A percentile compares a stretch with the other conserved stretches of the same genome.
These are phyloP conservation scores for Platichthys flesus DNA, from an alignment of 2,113 vertebrate genomes.

Conservation along the genomic window DNA sequence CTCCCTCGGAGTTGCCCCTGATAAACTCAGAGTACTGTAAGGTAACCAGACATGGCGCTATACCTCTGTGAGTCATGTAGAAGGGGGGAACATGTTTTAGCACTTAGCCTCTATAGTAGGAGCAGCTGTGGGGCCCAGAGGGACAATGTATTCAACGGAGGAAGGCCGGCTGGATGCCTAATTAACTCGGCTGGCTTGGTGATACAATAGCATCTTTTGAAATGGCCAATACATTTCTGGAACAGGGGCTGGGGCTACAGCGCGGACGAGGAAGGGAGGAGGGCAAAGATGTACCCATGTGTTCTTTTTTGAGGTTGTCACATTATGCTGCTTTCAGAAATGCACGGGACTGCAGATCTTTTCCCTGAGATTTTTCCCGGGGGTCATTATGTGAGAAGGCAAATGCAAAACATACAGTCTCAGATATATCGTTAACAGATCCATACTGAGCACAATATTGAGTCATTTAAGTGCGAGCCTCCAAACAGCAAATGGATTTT, in stretches of 20 bases:
- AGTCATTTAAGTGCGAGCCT: no score
- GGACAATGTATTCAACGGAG: slow-evolving; percentile 66
- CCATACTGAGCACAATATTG: no score
- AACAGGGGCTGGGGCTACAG: slow-evolving; percentile 25
- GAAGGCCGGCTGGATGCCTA: slow-evolving; percentile 64
- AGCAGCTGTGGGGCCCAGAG: slow-evolving; percentile 77
- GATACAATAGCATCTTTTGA: slow-evolving; percentile 79
- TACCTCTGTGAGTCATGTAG: slow-evolving; percentile 63
- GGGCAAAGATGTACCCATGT: background rate
- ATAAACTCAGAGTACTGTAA: slow-evolving; percentile 38
- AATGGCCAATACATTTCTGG: slow-evolving; percentile 66
- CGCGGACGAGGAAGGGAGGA: slow-evolving; percentile 1
- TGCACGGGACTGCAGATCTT: no score
- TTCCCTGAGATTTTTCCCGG: no score
- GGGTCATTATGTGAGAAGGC: no score
- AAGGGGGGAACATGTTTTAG: slow-evolving; percentile 73
- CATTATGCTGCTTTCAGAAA: no score
- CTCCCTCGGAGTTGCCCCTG: slow-evolving; percentile 25
- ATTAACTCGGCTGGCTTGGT: slow-evolving; percentile 72
- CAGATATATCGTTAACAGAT: no score
- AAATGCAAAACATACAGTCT: no score
- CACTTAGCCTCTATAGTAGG: slow-evolving; percentile 76
- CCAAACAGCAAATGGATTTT: no score
- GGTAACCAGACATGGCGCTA: slow-evolving; percentile 46
- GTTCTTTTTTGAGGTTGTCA: background rate